A percentile compares a stretch with the other conserved stretches of the same genome.
phyloP scores from a whole-genome alignment of 1,140 invertebrate genomes.

The Wasmannia auropunctata region DNA sequence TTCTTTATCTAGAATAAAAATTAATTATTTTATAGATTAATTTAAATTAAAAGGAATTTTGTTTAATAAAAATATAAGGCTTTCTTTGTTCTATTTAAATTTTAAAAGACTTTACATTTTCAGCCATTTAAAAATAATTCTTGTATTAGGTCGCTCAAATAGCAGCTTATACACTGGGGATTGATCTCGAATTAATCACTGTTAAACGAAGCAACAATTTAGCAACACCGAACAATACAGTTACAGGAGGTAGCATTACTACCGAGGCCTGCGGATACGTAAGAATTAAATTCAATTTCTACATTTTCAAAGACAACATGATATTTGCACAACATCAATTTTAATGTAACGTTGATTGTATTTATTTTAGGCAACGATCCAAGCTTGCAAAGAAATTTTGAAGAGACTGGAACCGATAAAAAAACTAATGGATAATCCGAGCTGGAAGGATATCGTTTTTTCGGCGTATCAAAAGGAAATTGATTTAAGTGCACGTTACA shows the following conservation, averaged over 20 bases:
- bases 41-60: not conserved
- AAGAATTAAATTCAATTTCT: constrained; percentile 70
- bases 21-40: not conserved
- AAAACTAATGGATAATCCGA: constrained; percentile 86
- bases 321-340: not conserved
- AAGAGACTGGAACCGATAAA: constrained; percentile 88
- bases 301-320: not conserved
- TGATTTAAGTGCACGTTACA: constrained; percentile 88
- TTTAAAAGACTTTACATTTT: not conserved
- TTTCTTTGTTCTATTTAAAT: too few relatives aligned
- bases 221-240: constrained; percentile 87
- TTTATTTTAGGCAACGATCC: constrained; percentile 87
- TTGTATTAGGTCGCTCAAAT: constrained; percentile 89
- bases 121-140: not conserved
- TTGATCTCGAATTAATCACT: constrained; percentile 89
- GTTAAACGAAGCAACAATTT: constrained; percentile 89
- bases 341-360: not conserved
- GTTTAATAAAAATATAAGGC: too few relatives aligned
- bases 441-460: constrained; percentile 89
- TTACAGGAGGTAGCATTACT: constrained; percentile 90
- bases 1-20: not conserved
- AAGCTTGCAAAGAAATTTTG: constrained; percentile 89
- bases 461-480: constrained; percentile 86
- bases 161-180: constrained; percentile 90
- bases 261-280: constrained; percentile 90